Evolutionary conservation across 1,140 invertebrate genomes (phyloP), one percentile per base, ranked within the genome.

Genomic region (Heliconius congener): DNA sequence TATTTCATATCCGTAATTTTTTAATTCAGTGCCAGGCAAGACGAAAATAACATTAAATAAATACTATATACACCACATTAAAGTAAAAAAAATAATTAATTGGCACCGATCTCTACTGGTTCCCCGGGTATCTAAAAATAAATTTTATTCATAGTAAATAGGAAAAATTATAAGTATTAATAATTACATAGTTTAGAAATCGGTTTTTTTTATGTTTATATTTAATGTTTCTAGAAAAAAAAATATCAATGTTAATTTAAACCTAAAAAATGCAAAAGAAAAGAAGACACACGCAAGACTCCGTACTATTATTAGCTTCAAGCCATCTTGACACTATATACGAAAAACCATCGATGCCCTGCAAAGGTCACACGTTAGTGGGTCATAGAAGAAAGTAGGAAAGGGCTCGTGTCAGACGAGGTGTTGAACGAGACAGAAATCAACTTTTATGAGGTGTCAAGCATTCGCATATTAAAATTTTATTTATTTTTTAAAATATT

Each of bases 361-460:
- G 60, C 27, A 73, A 82, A 81, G 81, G 81, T 80, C 71, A 81
- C 66, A 80, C 73, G 79, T 86, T 76, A 84, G 77, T 86, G 50
- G 83, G 84, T 82, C 81, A 52, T 74, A 77, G 83, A 83, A 83
- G 83, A 85, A 85, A 85, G 82, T 77, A 80, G 78, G 74, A 76
- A 79, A 80, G 80, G 83, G 81, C 77, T 73, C 30, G 79, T 79
- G 77, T 55, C 71, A 23, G 30, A 74, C 73, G 73, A 50, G 46
- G 57, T 30, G 27, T n/a, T 30, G 60, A 66, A 66, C 70, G 73
- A 73, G 77, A 66, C 42, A 30, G 52, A 71, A 55, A 75, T 75
- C 46, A 79, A 79, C 72, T 74, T 74, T 55, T 75, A 74, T 71
- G 46, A 79, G 78, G 73, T 79, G 71, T 60, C n/a, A 78, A 75